Percentiles rank a stretch among this genome's conserved stretches.
Evolutionary conservation across 2,113 vertebrate genomes (phyloP).

Genomic region (Orientallactaga bullata): DNA sequence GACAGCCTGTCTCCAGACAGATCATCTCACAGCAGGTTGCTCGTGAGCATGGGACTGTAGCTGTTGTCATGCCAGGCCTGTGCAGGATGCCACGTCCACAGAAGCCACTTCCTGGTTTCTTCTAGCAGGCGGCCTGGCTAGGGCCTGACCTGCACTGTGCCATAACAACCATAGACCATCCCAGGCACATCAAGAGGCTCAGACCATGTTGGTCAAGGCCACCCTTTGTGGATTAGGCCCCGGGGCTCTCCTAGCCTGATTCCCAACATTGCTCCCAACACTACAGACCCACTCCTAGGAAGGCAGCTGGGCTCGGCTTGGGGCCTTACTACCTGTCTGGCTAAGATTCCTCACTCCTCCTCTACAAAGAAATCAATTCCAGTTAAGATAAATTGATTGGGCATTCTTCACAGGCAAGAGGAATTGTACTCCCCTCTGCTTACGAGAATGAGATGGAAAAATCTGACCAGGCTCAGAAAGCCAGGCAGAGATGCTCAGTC

Average conservation of each 20-base stretch:
- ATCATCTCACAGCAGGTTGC: too few species aligned
- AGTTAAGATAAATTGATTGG: slow-evolving; percentile 35
- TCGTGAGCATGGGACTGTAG: too few species aligned
- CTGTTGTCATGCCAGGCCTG: too few species aligned
- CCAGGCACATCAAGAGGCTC: too few species aligned
- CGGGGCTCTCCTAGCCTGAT: not conserved
- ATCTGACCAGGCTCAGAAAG: not conserved
- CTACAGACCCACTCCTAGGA: not conserved
- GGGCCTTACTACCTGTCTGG: too few species aligned
- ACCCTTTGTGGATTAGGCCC: not conserved
- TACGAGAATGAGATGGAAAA: not conserved
- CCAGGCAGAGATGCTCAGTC: fast-evolving
- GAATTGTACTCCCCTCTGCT: not conserved
- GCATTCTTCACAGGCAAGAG: not conserved
- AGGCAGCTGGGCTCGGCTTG: not conserved
- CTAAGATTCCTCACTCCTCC: not conserved
- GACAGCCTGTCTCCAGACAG: too few species aligned
- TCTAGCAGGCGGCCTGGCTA: too few species aligned
- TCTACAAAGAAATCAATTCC: not conserved
- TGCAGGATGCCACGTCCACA: too few species aligned
- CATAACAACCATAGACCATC: not conserved
- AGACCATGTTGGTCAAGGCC: fast-evolving
- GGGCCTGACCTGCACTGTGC: too few species aligned
- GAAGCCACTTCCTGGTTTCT: too few species aligned
- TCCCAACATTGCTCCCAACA: not conserved